Base-by-base conservation (phyloP, 2,888 invertebrate species). In the Anthoptus insignis region DNA sequence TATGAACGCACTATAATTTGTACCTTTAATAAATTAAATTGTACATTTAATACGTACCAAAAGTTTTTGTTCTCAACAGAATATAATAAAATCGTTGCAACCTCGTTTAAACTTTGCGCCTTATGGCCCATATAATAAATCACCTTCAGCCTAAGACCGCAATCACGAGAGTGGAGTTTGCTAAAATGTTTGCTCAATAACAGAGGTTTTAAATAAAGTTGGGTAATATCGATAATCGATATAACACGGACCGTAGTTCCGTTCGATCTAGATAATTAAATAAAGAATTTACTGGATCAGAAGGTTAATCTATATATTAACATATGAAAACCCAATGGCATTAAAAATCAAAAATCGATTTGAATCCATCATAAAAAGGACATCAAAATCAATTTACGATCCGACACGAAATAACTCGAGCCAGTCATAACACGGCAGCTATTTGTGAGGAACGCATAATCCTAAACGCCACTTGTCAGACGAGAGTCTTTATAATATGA, bases 371-470 rank as follows among this genome's bases (percentile, higher is more conserved):
- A 82, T 90, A 88, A 90, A 90, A 91, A 81, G 76, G 79, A 81
- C 82, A 89, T 91, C 83, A 90, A 88, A 89, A 86, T 89, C 89
- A 88, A 90, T 91, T 89, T 89, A 89, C 80, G 88, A 83, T 80
- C 82, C 70, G 71, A 73, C 76, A 78, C 77, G 81, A 80, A 85
- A 85, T 85, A 79, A 79, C 79, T 80, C 78, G 57, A 14, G 68
- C 60, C 71, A 66, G 77, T 81, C 82, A 81, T 80, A 82, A 83
- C 82, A 81, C 81, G 78, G 59, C 71, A 56, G 76, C 69, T 76
- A 76, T 83, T 82, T 77, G 76, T 80, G 77, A 45, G 45, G 53
- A 79, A 79, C 80, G 84, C 83, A 87, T 89, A 88, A 86, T 88
- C 82, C 84, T 84, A 86, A 63, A 87, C 88, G 87, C 87, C 86